Percentiles rank a stretch among this genome's conserved stretches.
phyloP scores from a whole-genome alignment of 2,888 invertebrate genomes.

The Lasioglossum lativentre region DNA sequence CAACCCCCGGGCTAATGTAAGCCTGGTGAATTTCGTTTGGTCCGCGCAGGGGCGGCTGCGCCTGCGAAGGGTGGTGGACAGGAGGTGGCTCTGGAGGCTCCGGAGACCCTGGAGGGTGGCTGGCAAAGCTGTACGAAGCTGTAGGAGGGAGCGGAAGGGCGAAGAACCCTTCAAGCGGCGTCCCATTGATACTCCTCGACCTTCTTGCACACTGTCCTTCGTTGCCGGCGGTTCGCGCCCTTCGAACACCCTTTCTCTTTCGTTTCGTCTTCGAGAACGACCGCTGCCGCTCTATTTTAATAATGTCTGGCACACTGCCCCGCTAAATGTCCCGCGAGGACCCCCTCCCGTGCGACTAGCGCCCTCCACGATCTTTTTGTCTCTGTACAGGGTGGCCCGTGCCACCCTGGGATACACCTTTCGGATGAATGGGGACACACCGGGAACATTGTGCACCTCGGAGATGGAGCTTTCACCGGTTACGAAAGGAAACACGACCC shows the following conservation, averaged over 20 bases:
- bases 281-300: slow-evolving; percentile 77
- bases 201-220: slow-evolving; percentile 48
- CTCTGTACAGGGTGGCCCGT: slow-evolving; percentile 21
- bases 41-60: slow-evolving; percentile 70
- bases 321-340: slow-evolving; percentile 76
- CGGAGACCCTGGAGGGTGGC: slow-evolving; percentile 38
- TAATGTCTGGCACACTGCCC: slow-evolving; percentile 83
- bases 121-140: slow-evolving; percentile 36
- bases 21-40: slow-evolving; percentile 72
- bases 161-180: slow-evolving; percentile 65
- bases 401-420: slow-evolving; percentile 1
- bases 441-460: not conserved
- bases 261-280: slow-evolving; percentile 39
- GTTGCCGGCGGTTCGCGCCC: slow-evolving; percentile 29
- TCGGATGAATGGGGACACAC: not conserved
- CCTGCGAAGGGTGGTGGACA: slow-evolving; percentile 41
- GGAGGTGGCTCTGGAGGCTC: not conserved
- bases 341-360: slow-evolving; percentile 56
- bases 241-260: slow-evolving; percentile 49
- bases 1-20: slow-evolving; percentile 71
- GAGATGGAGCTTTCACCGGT: not conserved
- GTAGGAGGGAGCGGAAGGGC: slow-evolving; percentile 43
- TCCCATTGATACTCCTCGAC: slow-evolving; percentile 67
- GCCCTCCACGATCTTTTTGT: slow-evolving; percentile 31
- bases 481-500: not conserved